These are phyloP conservation scores for Trogon melanurus DNA, from an alignment of 2,113 vertebrate genomes.

Conservation along the genomic window DNA sequence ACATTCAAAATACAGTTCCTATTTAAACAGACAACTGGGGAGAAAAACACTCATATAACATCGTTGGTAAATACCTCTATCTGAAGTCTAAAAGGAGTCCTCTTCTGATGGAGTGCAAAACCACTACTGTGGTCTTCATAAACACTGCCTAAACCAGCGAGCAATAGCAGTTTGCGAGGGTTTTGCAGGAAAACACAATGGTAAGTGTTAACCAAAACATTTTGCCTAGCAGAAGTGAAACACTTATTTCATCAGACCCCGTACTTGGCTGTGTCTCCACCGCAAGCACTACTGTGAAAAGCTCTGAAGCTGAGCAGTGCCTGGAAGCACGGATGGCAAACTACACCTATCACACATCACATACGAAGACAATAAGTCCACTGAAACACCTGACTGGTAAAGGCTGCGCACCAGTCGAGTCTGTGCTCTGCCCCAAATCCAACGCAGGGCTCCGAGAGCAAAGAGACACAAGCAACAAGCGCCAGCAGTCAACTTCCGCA, in stretches of 20 bases:
- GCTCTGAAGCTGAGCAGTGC: background rate
- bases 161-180: background rate
- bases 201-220: background rate
- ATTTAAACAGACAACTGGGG: background rate
- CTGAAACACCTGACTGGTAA: background rate
- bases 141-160: background rate
- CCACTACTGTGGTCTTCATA: background rate
- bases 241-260: background rate
- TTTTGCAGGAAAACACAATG: background rate
- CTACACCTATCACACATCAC: fast-evolving
- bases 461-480: background rate
- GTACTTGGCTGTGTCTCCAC: fast-evolving
- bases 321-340: fast-evolving
- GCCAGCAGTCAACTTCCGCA: fast-evolving
- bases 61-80: background rate
- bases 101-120: background rate
- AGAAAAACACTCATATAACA: background rate
- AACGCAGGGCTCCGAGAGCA: background rate
- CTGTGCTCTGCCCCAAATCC: background rate
- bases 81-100: background rate
- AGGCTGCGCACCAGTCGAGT: background rate
- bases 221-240: background rate
- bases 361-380: fast-evolving
- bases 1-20: background rate
- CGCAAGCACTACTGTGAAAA: background rate